Evolutionary conservation across 2,888 invertebrate genomes (phyloP).

Genomic region (Maniola hyperantus): DNA sequence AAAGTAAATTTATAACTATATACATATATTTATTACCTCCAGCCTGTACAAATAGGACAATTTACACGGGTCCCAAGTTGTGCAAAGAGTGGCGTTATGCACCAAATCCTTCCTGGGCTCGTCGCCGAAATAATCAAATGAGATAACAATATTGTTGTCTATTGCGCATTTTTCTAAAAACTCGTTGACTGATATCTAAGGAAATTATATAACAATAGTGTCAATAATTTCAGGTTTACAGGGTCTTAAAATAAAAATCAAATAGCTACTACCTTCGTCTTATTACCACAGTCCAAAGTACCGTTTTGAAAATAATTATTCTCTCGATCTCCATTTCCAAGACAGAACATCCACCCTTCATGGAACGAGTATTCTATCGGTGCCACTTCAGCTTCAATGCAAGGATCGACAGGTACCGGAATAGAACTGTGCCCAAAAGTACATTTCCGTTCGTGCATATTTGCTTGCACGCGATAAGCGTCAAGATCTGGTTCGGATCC

Average conservation of each 20-base stretch:
- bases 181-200: constrained; percentile 60
- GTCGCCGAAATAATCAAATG: constrained; percentile 75
- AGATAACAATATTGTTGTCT: constrained; percentile 73
- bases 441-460: constrained; percentile 74
- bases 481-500: constrained; percentile 72
- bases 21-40: constrained; percentile 54
- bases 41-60: constrained; percentile 72
- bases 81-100: constrained; percentile 72
- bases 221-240: background rate
- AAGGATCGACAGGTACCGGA: constrained; percentile 66
- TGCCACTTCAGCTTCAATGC: constrained; percentile 75
- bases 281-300: constrained; percentile 74
- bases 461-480: constrained; percentile 68
- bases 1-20: background rate
- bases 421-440: constrained; percentile 61
- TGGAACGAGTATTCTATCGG: constrained; percentile 75
- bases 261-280: constrained; percentile 63
- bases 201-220: constrained; percentile 1
- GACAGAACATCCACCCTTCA: constrained; percentile 78
- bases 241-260: background rate
- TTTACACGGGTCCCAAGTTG: constrained; percentile 74
- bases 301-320: constrained; percentile 75
- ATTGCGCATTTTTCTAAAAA: constrained; percentile 70
- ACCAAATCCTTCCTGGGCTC: constrained; percentile 76
- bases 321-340: constrained; percentile 74